Evolutionary conservation across 1,140 invertebrate genomes (phyloP).

Genomic region (Pseudomyrmex cubaensis): DNA sequence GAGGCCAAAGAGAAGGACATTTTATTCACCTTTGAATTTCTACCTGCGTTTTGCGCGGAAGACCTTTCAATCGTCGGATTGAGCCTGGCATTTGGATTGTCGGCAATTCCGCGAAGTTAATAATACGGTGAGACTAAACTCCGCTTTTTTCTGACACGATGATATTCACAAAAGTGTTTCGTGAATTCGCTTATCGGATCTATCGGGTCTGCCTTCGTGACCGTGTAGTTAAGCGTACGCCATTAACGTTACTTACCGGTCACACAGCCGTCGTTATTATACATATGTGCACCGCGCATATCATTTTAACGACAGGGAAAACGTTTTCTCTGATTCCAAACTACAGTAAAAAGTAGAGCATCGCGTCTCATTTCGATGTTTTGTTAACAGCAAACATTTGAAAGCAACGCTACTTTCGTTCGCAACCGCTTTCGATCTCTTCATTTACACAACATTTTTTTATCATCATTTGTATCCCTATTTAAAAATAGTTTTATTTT

Average conservation of each 20-base stretch:
- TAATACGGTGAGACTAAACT: conserved; percentile 52
- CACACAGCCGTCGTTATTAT: conserved; percentile 22
- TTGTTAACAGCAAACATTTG: conserved; percentile 39
- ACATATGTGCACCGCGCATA: conserved; percentile 49
- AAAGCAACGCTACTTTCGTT: conserved; percentile 10
- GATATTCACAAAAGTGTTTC: conserved; percentile 57
- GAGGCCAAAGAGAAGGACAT: not conserved
- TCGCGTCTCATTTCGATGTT: not conserved
- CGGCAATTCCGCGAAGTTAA: conserved; percentile 52
- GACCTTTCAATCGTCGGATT: conserved; percentile 11
- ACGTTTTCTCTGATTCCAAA: conserved; percentile 31
- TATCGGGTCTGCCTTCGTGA: conserved; percentile 58
- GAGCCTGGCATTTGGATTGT: conserved; percentile 30
- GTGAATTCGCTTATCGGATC: conserved; percentile 55
- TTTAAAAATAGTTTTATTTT: no score
- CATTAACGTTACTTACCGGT: conserved; percentile 43
- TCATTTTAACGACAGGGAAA: conserved; percentile 60
- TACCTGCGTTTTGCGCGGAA: not conserved
- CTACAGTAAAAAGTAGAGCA: conserved; percentile 41
- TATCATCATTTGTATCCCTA: no score
- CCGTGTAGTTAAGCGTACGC: conserved; percentile 52
- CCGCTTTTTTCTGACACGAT: conserved; percentile 13
- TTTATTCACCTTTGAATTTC: conserved; percentile 23
- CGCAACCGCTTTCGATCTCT: no score
- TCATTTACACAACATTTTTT: no score